These are phyloP conservation scores for Eupithecia dodoneata DNA, from an alignment of 2,888 invertebrate species.

Conservation along the genomic window DNA sequence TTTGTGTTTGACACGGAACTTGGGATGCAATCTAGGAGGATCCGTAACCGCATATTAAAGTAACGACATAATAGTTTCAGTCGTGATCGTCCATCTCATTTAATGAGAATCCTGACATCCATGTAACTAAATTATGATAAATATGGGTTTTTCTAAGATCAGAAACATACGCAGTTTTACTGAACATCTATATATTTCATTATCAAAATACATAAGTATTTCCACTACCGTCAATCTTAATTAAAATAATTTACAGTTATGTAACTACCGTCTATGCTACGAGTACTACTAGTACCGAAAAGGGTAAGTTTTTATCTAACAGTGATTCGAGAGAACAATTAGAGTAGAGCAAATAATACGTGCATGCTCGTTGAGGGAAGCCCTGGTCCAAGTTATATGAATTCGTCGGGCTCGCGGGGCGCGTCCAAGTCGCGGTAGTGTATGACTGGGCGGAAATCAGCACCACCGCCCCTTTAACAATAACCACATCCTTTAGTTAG, in stretches of 20 bases:
- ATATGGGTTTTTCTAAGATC: constrained; percentile 22
- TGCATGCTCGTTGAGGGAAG: constrained; percentile 54
- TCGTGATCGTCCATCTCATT: constrained; percentile 37
- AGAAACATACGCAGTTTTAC: constrained; percentile 37
- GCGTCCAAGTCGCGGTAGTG: constrained; percentile 97
- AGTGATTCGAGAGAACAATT: constrained; percentile 40
- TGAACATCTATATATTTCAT: constrained; percentile 40
- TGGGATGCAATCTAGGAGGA: constrained; percentile 26
- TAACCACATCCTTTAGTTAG: constrained; percentile 60
- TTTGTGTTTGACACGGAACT: constrained; percentile 34
- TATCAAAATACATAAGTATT: constrained; percentile 39
- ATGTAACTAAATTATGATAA: constrained; percentile 26
- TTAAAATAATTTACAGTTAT: constrained; percentile 35
- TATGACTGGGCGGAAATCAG: constrained; percentile 94
- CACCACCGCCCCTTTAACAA: constrained; percentile 89
- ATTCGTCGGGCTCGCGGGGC: constrained; percentile 95
- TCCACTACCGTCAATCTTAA: constrained; percentile 32
- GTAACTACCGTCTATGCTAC: constrained; percentile 39
- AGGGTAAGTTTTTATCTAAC: constrained; percentile 23
- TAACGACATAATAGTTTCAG: constrained; percentile 35
- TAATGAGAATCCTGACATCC: constrained; percentile 37
- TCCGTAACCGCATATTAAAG: constrained; percentile 41
- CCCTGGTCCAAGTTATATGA: constrained; percentile 83
- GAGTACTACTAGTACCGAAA: constrained; percentile 26
- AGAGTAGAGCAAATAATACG: constrained; percentile 27